A percentile compares a stretch with the other conserved stretches of the same genome.
phyloP scores from a whole-genome alignment of 2,888 invertebrate genomes.

The Oscheius onirici region DNA sequence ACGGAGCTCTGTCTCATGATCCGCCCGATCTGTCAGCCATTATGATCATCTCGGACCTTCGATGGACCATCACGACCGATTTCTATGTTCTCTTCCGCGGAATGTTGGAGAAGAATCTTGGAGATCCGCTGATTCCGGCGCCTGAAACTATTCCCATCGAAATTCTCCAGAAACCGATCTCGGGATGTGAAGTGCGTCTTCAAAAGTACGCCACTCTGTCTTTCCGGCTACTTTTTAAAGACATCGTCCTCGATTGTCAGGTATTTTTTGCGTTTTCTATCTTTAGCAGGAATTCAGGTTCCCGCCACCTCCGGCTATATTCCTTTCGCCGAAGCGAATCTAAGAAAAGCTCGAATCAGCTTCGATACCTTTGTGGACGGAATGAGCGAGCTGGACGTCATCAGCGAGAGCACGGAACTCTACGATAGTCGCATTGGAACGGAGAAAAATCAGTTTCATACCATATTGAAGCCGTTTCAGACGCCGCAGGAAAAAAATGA shows the following conservation, averaged over 20 bases:
- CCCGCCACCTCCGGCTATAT: not conserved
- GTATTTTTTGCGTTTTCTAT: not conserved
- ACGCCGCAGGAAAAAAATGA: not conserved
- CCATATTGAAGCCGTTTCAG: constrained; percentile 7
- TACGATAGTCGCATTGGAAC: constrained; percentile 72
- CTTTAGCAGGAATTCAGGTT: not conserved
- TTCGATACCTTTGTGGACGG: constrained; percentile 74
- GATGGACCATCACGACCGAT: constrained; percentile 59
- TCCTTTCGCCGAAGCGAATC: constrained; percentile 72
- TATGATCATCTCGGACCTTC: constrained; percentile 34
- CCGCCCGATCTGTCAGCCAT: constrained; percentile 61
- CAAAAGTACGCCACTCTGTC: constrained; percentile 72
- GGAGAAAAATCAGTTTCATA: constrained; percentile 21
- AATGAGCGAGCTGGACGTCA: constrained; percentile 74
- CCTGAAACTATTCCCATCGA: constrained; percentile 69
- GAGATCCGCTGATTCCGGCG: constrained; percentile 71
- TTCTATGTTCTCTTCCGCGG: constrained; percentile 68
- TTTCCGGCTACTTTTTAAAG: constrained; percentile 73
- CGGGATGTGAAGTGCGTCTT: constrained; percentile 36
- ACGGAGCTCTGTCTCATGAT: constrained; percentile 58
- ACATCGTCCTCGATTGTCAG: constrained; percentile 70
- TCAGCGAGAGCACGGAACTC: constrained; percentile 73
- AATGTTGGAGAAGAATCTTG: constrained; percentile 74
- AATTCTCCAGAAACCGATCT: constrained; percentile 59
- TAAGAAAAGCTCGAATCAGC: constrained; percentile 72